Conservation (phyloP, 2,113 vertebrate species). For the Sylvia atricapilla region DNA sequence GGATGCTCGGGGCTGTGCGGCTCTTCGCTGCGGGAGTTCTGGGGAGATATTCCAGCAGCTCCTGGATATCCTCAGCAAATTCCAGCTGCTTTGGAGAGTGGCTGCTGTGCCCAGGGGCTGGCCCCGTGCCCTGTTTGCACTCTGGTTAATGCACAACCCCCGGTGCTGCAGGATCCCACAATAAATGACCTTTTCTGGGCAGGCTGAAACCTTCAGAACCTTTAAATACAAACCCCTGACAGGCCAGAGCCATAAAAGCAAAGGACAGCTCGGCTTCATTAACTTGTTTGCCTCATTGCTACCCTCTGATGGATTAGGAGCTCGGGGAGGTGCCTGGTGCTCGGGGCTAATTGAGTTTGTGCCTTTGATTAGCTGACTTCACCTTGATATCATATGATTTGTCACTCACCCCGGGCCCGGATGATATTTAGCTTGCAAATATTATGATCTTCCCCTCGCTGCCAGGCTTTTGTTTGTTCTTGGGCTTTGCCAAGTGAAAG, state of each 20-base stretch:
- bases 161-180: background rate
- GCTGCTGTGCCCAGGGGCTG: background rate
- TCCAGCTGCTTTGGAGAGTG: background rate
- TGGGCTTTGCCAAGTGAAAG: background rate
- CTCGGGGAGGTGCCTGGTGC: background rate
- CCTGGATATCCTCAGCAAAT: background rate
- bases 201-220: background rate
- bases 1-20: background rate
- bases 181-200: background rate
- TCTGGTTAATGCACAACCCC: background rate
- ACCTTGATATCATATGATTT: background rate
- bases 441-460: background rate
- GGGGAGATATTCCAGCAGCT: rapidly evolving
- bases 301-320: background rate
- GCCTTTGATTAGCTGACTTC: constrained; percentile 10
- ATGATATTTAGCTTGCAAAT: constrained; percentile 24
- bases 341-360: background rate
- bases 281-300: background rate
- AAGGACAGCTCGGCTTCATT: background rate
- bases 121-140: background rate
- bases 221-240: background rate
- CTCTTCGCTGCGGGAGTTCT: background rate
- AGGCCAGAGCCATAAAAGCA: background rate
- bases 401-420: background rate
- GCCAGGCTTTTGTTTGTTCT: constrained; percentile 34